Evolutionary conservation across 2,888 invertebrate species (phyloP).

Genomic region (Hirtodrosophila confusa): DNA sequence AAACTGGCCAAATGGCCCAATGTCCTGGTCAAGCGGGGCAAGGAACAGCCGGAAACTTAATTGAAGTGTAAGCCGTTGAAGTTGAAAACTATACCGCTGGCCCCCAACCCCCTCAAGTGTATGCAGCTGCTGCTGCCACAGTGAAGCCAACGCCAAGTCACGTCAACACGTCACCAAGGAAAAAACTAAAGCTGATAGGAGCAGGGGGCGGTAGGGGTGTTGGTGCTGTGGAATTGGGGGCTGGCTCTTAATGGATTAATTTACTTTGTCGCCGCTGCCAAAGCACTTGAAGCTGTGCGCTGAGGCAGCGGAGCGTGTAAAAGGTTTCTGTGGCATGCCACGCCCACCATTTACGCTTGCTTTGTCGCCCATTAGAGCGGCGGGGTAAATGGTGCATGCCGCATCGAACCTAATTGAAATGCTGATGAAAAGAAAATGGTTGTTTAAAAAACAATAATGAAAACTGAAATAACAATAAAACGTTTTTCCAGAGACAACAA

Average conservation of each 20-base stretch:
- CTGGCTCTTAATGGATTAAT: slow-evolving; percentile 72
- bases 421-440: slow-evolving; percentile 74
- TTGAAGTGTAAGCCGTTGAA: slow-evolving; percentile 74
- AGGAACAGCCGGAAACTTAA: slow-evolving; percentile 53
- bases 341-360: slow-evolving; percentile 38
- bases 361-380: slow-evolving; percentile 38
- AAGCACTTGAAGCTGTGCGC: slow-evolving; percentile 54
- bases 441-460: slow-evolving; percentile 76
- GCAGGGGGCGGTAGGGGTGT: background rate
- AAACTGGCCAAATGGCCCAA: slow-evolving; percentile 20
- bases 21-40: slow-evolving; percentile 30
- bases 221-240: background rate
- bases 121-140: background rate
- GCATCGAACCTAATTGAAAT: slow-evolving; percentile 74
- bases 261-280: slow-evolving; percentile 72
- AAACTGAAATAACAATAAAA: slow-evolving; percentile 72
- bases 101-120: background rate
- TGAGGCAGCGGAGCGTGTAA: slow-evolving; percentile 68
- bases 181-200: slow-evolving; percentile 37
- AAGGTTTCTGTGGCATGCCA: slow-evolving; percentile 70
- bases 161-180: slow-evolving; percentile 52
- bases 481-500: slow-evolving; percentile 50
- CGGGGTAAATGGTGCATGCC: slow-evolving; percentile 58
- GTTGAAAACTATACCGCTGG: slow-evolving; percentile 50
- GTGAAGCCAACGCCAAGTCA: slow-evolving; percentile 55